These are phyloP conservation scores for Beris chalybata DNA, from an alignment of 2,888 invertebrate species.

Conservation along the genomic window DNA sequence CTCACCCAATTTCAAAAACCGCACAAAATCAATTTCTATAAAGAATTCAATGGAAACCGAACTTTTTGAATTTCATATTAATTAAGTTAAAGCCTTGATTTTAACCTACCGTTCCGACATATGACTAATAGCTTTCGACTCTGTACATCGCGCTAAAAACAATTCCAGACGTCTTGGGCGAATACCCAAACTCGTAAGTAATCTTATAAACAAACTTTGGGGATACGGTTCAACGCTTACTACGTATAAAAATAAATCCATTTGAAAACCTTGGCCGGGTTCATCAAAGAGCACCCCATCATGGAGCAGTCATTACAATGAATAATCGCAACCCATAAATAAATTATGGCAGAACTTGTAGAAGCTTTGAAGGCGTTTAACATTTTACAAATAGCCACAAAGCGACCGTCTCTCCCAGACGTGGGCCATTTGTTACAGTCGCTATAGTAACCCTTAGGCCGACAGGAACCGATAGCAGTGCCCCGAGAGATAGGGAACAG, in stretches of 20 bases:
- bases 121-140: slow-evolving; percentile 10
- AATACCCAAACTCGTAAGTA: neutral
- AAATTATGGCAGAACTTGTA: neutral
- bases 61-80: neutral
- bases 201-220: slow-evolving; percentile 16
- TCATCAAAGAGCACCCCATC: slow-evolving; percentile 9
- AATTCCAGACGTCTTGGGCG: neutral
- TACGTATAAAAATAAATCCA: too few relatives aligned
- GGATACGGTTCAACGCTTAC: neutral
- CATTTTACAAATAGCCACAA: slow-evolving; percentile 8
- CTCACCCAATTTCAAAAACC: too few relatives aligned
- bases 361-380: slow-evolving; percentile 10
- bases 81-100: slow-evolving; percentile 3
- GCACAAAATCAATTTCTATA: too few relatives aligned
- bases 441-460: too few relatives aligned
- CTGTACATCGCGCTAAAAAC: slow-evolving; percentile 1
- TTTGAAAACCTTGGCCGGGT: neutral
- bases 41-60: slow-evolving; percentile 2
- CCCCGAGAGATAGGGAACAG: neutral
- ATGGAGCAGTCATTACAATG: slow-evolving; percentile 15
- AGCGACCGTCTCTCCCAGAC: neutral
- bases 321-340: slow-evolving; percentile 18
- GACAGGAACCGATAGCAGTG: too few relatives aligned
- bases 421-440: neutral
- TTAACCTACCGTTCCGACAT: slow-evolving; percentile 5